These are phyloP conservation scores for Lepas anatifera DNA, from an alignment of 2,888 invertebrate species.

Conservation along the genomic window DNA sequence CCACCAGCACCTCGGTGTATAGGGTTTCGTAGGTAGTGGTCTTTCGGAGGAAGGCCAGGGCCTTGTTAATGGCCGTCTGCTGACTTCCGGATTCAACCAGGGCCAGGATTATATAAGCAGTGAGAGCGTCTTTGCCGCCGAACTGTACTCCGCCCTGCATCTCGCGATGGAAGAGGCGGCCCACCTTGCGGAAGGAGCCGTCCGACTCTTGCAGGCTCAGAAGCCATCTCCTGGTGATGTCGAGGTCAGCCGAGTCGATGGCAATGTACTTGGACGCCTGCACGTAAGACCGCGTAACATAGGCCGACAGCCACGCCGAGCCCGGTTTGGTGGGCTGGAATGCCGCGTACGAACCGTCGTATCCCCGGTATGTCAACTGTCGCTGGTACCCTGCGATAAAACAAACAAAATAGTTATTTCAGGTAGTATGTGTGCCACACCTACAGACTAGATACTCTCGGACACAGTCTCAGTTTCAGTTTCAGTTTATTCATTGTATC, in stretches of 20 bases:
- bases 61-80: neutral
- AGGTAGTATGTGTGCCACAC: no score
- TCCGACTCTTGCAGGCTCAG: conserved; percentile 3
- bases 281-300: conserved; percentile 16
- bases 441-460: no score
- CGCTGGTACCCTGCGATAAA: conserved; percentile 65
- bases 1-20: conserved; percentile 1
- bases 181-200: conserved; percentile 15
- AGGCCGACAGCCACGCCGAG: conserved; percentile 19
- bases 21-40: neutral
- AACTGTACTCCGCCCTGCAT: neutral
- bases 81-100: conserved; percentile 40
- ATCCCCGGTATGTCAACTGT: conserved; percentile 58
- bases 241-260: conserved; percentile 8
- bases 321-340: conserved; percentile 30
- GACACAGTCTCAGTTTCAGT: no score
- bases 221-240: conserved; percentile 12
- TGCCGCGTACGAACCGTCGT: conserved; percentile 67
- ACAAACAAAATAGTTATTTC: no score
- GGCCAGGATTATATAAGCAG: conserved; percentile 54
- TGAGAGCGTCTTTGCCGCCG: conserved; percentile 42
- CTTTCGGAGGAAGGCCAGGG: neutral
- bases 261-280: conserved; percentile 16
- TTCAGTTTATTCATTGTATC: no score
- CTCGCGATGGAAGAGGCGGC: conserved; percentile 3